Evolutionary conservation across 2,113 vertebrate species (phyloP), one percentile per base, ranked within the genome.

Genomic region (Daboia siamensis): DNA sequence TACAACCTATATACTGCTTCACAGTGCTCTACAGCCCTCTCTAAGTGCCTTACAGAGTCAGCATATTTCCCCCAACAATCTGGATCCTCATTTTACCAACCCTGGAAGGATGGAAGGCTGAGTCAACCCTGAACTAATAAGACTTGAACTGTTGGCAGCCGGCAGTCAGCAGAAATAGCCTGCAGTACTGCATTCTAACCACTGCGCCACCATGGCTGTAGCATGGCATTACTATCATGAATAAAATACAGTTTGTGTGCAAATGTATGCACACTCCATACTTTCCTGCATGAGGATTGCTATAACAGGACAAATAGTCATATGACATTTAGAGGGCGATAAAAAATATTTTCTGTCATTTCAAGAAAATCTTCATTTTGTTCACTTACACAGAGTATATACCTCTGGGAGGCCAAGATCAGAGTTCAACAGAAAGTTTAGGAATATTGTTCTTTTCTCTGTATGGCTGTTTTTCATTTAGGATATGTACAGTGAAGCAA

Each of bases 391-490:
- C 55, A 48, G 4, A 74, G 13, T 20, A 26, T 92, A 56, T 80
- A 48, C 55, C 64, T 48, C 52, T 92, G 17, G 87, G 10, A 74
- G 4, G 33, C 61, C 15, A 92, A 54, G 86, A 92, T 92, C 74
- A 90, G 74, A 90, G 11, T 39, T 90, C 59, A 61, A 61, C 26
- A 61, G 26, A 11, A 52, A 59, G 29, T 89, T 23, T 24, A 61
- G 20, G 55, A 84, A 61, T 90, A 86, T 57, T 89, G 52, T 86
- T 23, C 26, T 92, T 20, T 90, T 85, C 46, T 52, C 1, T 54
- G 29, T 44, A 24, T 39, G n/a, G 46, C 88, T 93, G 92, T 90
- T 90, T 93, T 93, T 93, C 92, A 93, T 93, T 93, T 93, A 86
- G 86, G 86, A 64, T 86, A 48, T 93, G 46, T 90, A 54, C 92